These are phyloP conservation scores for Pantherophis alleghaniensis DNA, from an alignment of 2,797 vertebrate species.

Conservation along the genomic window DNA sequence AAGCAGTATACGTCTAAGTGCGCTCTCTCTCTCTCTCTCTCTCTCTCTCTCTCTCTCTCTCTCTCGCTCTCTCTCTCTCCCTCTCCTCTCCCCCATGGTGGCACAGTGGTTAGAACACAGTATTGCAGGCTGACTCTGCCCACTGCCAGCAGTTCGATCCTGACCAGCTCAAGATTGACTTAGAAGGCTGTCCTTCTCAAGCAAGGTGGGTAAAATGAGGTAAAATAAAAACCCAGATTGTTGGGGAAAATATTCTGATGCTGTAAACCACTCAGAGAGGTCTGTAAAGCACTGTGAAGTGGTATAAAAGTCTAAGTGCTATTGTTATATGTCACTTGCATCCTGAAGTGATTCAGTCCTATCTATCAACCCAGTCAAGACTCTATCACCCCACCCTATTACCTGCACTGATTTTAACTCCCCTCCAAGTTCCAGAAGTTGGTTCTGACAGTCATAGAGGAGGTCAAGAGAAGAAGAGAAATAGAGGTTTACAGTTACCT, in stretches of 20 bases:
- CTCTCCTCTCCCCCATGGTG: no score
- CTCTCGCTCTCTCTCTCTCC: no score
- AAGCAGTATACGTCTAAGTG: no score
- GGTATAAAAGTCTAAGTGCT: background rate
- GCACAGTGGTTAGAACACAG: background rate
- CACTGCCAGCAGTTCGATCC: background rate
- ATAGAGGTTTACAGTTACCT: background rate
- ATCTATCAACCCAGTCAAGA: background rate
- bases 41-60: no score
- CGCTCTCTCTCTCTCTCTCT: no score
- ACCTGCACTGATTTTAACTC: background rate
- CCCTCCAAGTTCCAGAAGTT: background rate
- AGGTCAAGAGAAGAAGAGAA: background rate
- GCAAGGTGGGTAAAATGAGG: background rate
- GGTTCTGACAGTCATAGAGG: background rate
- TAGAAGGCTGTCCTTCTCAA: background rate
- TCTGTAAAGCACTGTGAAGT: no score
- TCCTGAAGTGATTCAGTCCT: background rate
- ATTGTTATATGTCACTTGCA: background rate
- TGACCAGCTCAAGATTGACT: background rate
- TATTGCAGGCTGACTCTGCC: background rate
- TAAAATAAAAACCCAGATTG: no score
- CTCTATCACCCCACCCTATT: background rate
- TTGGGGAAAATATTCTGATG: background rate
- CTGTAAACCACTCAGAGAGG: background rate